Evolutionary conservation across 2,113 vertebrate genomes (phyloP).

Genomic region (Tympanuchus pallidicinctus): DNA sequence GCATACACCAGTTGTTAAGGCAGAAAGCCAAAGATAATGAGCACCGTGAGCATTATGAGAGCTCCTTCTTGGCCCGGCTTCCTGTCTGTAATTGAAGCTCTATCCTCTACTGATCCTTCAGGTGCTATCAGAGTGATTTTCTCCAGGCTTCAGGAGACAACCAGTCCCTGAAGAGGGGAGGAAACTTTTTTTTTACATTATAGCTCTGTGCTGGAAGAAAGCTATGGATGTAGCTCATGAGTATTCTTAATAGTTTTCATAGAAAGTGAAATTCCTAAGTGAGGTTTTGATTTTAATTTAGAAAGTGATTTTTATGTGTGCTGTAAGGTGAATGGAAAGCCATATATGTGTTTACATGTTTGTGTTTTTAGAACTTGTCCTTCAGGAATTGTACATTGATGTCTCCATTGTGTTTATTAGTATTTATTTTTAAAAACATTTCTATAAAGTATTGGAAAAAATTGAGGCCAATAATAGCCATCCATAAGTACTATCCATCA

Average conservation of each 20-base stretch:
- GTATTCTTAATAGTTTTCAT: conserved; percentile 72
- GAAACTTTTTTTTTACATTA: conserved; percentile 62
- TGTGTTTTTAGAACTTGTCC: neutral
- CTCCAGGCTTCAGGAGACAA: conserved; percentile 68
- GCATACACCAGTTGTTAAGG: conserved; percentile 81
- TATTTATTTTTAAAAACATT: neutral
- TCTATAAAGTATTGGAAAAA: neutral
- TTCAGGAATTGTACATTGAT: neutral
- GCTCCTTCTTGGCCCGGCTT: conserved; percentile 67
- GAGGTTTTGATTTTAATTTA: conserved; percentile 51
- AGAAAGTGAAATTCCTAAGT: conserved; percentile 52
- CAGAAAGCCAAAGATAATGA: conserved; percentile 89
- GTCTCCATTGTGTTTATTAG: neutral
- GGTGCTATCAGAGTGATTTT: conserved; percentile 79
- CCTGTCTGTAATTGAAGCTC: conserved; percentile 76
- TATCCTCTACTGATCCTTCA: conserved; percentile 81
- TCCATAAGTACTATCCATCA: neutral
- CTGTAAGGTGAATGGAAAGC: conserved; percentile 24
- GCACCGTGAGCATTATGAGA: conserved; percentile 77
- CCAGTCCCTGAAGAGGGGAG: conserved; percentile 57
- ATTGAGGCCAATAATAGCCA: neutral
- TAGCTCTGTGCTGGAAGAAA: conserved; percentile 67
- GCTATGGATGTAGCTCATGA: conserved; percentile 47
- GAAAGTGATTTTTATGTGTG: conserved; percentile 35
- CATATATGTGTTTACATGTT: neutral